Evolutionary conservation across 1,140 invertebrate species (phyloP).

Genomic region (Bilobella aurantiaca): DNA sequence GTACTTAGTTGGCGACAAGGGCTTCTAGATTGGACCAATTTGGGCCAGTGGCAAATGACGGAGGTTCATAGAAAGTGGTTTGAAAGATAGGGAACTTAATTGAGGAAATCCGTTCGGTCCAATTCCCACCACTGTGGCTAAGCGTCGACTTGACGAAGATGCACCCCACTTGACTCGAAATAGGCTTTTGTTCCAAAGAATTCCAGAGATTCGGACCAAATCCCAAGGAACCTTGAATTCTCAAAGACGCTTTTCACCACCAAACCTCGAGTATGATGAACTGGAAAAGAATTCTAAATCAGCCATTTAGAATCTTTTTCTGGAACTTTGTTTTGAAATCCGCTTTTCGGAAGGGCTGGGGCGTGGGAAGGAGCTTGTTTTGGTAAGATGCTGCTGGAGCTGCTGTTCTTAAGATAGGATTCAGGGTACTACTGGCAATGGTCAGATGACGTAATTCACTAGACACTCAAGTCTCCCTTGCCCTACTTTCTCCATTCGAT

Average conservation of each 20-base stretch:
- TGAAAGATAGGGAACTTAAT: slow-evolving; percentile 19
- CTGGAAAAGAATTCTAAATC: too few relatives aligned
- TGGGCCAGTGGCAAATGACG: slow-evolving; percentile 5
- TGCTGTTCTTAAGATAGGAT: slow-evolving; percentile 2
- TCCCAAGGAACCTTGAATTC: slow-evolving; percentile 4
- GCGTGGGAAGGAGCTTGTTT: slow-evolving; percentile 2
- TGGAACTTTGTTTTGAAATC: neutral
- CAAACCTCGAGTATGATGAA: too few relatives aligned
- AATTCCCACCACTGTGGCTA: too few relatives aligned
- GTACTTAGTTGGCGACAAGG: too few relatives aligned
- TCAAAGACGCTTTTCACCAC: too few relatives aligned
- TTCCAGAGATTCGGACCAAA: too few relatives aligned
- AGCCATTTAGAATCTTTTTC: too few relatives aligned
- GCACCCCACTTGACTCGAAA: slow-evolving; percentile 4
- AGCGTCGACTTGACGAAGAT: neutral
- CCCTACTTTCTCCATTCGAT: slow-evolving; percentile 34
- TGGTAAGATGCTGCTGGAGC: slow-evolving; percentile 8
- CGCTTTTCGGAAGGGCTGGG: neutral
- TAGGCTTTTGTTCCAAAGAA: too few relatives aligned
- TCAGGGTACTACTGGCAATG: too few relatives aligned
- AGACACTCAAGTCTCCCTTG: slow-evolving; percentile 24
- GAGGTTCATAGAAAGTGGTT: neutral
- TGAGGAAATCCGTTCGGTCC: slow-evolving; percentile 30
- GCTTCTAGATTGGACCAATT: neutral
- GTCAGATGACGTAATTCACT: slow-evolving; percentile 22